phyloP scores from a whole-genome alignment of 1,140 invertebrate species.

The Drosophila sucinea region DNA sequence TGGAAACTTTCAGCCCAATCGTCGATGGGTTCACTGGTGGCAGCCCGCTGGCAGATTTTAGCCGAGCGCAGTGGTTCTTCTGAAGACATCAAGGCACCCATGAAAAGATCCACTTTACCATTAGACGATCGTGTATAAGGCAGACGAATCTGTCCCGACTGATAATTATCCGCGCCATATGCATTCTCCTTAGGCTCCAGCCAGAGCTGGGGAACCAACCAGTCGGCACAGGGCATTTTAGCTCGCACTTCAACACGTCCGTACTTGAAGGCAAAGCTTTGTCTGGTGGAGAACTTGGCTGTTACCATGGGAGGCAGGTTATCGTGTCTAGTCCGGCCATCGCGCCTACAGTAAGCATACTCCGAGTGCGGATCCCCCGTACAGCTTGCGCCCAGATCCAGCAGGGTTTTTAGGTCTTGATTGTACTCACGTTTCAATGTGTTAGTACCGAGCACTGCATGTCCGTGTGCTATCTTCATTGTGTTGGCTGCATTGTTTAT shows the following conservation, averaged over 20 bases:
- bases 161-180: constrained; percentile 83
- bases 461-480: constrained; percentile 84
- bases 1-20: constrained; percentile 87
- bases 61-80: constrained; percentile 52
- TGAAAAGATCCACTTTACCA: constrained; percentile 76
- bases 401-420: constrained; percentile 71
- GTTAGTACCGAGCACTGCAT: constrained; percentile 85
- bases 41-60: constrained; percentile 53
- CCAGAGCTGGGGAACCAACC: constrained; percentile 88
- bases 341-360: constrained; percentile 79
- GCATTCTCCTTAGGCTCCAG: constrained; percentile 83
- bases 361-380: constrained; percentile 80
- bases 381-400: constrained; percentile 83
- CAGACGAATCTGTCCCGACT: constrained; percentile 84
- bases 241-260: constrained; percentile 88
- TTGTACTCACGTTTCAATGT: constrained; percentile 84
- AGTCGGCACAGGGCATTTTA: constrained; percentile 88
- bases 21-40: constrained; percentile 17
- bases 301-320: constrained; percentile 86
- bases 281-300: constrained; percentile 86
- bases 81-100: constrained; percentile 75
- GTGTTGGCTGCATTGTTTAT: constrained; percentile 84
- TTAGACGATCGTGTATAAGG: constrained; percentile 83
- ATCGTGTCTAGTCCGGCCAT: constrained; percentile 45
- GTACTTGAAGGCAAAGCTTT: constrained; percentile 86